Base-by-base conservation (phyloP, 1,140 invertebrate genomes). In the Sminthurinus signatus region DNA sequence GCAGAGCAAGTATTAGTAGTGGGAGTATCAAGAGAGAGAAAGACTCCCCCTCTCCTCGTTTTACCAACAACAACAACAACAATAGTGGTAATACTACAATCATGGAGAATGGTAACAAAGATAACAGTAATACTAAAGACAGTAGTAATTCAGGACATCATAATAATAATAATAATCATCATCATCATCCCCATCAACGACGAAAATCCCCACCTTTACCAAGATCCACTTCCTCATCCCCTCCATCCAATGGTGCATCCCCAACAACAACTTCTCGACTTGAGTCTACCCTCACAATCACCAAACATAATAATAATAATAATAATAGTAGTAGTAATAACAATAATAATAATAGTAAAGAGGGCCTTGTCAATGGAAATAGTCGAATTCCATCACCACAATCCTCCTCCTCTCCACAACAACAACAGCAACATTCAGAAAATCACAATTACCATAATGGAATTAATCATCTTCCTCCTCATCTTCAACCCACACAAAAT, bases 401-500 rank as follows among this genome's bases (percentile, higher is more conserved):
- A 25, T 27, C 60, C 21, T 19, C 65, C 54, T 55, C 57, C 46
- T 39, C 57, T 15, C 46, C 46, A 23, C 46, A 25, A 56, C 55
- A 39, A 31, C 62, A 62, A 15, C 60, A 58, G 25, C 63, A 42
- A 28, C 56, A 48, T 19, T 8, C 44, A 25, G 44, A 25, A 25
- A 4, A 48, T 19, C 4, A 42, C 50, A 48, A 21, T 31, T 54
- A 32, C 25, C 28, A 29, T 8, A 21, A 51, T 31, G 60, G 61
- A 2, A 25, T 48, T 60, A n/a, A 28, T 25, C 50, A 21, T 29
- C 57, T 15, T 17, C n/a, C n/a, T n/a, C n/a, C n/a, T n/a, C n/a
- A n/a, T n/a, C n/a, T n/a, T n/a, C n/a, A n/a, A n/a, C 76, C 76
- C 51, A 65, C 75, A 25, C 62, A 64, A 36, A 68, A 73, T 46